These are phyloP conservation scores for Clunio marinus DNA, from an alignment of 2,888 invertebrate species.

Conservation along the genomic window DNA sequence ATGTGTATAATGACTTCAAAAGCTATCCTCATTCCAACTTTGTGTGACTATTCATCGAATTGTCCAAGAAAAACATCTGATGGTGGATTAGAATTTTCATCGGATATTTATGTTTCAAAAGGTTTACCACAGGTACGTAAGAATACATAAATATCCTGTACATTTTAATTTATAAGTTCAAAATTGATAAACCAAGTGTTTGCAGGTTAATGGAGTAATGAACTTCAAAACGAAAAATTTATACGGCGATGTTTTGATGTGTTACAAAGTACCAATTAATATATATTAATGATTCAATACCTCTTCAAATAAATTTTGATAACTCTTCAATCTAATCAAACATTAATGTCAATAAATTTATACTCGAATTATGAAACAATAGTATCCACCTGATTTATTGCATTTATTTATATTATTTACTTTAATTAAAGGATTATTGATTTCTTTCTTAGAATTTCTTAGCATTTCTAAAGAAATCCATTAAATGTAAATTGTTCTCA, in stretches of 20 bases:
- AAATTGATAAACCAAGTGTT: no score
- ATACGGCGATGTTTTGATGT: slow-evolving; percentile 15
- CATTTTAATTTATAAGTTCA: not conserved
- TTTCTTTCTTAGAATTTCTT: no score
- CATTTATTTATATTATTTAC: no score
- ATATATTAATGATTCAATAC: slow-evolving; percentile 14
- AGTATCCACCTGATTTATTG: slow-evolving; percentile 13
- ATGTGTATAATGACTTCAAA: not conserved
- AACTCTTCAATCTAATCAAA: no score
- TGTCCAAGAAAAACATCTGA: not conserved
- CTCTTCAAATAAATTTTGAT: no score
- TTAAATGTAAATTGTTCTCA: no score
- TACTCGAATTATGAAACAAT: no score
- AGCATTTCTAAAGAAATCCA: no score
- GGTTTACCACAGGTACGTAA: not conserved
- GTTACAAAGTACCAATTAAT: not conserved
- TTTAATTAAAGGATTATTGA: no score
- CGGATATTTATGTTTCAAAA: not conserved
- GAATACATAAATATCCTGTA: not conserved
- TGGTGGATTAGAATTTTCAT: not conserved
- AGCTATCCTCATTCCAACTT: slow-evolving; percentile 1
- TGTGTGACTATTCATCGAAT: slow-evolving; percentile 3
- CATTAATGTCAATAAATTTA: no score
- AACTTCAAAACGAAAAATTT: not conserved
- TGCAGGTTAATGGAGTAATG: not conserved